Evolutionary conservation across 2,888 invertebrate genomes (phyloP).

Genomic region (Nymphalis c-album): DNA sequence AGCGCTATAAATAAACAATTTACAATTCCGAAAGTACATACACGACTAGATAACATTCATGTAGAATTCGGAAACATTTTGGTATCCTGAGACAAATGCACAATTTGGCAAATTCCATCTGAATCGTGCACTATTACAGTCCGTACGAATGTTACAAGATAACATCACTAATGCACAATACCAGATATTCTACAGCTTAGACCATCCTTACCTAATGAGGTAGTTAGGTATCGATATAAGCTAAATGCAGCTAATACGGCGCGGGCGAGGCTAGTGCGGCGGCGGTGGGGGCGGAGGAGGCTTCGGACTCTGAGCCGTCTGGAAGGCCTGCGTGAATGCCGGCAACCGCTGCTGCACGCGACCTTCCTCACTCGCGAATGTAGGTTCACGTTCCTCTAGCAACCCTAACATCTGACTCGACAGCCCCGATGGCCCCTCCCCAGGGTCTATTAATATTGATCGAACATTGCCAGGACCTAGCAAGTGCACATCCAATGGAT

Average conservation of each 20-base stretch:
- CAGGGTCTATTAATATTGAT: constrained; percentile 67
- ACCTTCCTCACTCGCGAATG: constrained; percentile 59
- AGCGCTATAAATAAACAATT: constrained; percentile 76
- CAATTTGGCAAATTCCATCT: constrained; percentile 71
- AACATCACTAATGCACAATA: constrained; percentile 55
- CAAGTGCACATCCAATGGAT: constrained; percentile 58
- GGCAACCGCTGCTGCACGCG: constrained; percentile 67
- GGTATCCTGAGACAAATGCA: constrained; percentile 75
- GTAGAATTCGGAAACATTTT: constrained; percentile 81
- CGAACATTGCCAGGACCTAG: constrained; percentile 62
- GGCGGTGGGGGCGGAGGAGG: constrained; percentile 76
- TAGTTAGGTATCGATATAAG: constrained; percentile 70
- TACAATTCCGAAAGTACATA: constrained; percentile 81
- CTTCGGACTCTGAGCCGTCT: constrained; percentile 68
- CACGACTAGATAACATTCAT: constrained; percentile 81
- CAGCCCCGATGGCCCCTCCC: constrained; percentile 71
- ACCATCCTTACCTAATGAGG: constrained; percentile 78
- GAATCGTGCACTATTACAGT: constrained; percentile 23
- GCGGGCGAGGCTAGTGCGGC: constrained; percentile 61
- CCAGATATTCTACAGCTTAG: constrained; percentile 70
- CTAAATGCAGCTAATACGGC: constrained; percentile 67
- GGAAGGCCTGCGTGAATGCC: constrained; percentile 77
- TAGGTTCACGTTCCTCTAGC: constrained; percentile 45
- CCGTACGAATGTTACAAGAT: constrained; percentile 20
- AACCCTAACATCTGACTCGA: constrained; percentile 68